A percentile compares a stretch with the other conserved stretches of the same genome.
Evolutionary conservation across 2,888 invertebrate species (phyloP).

Genomic region (Andrena flavipes): DNA sequence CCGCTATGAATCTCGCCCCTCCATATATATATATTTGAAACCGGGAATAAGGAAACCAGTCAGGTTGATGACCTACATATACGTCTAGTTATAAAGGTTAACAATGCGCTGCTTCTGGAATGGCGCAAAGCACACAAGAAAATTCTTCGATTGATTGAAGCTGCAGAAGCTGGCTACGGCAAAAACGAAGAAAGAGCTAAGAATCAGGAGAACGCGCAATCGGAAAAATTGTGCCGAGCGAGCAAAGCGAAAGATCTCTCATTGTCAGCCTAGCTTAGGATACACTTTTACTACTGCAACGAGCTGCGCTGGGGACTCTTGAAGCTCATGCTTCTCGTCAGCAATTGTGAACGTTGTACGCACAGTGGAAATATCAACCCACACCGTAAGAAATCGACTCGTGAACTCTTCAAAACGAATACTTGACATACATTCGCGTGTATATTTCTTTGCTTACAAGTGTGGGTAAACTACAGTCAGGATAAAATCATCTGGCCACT

Average conservation of each 20-base stretch:
- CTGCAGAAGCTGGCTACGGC: constrained; percentile 15
- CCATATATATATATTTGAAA: background rate
- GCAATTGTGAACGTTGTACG: background rate
- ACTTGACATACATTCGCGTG: background rate
- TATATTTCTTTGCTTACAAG: background rate
- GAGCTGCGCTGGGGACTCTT: background rate
- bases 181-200: constrained; percentile 50
- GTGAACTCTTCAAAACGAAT: background rate
- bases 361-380: background rate
- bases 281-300: background rate
- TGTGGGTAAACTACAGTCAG: background rate
- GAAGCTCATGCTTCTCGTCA: background rate
- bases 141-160: constrained; percentile 43
- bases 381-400: background rate
- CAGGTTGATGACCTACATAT: constrained; percentile 25
- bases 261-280: constrained; percentile 1
- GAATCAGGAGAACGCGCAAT: constrained; percentile 66
- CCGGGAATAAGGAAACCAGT: constrained; percentile 10
- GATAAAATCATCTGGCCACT: no score
- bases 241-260: constrained; percentile 52
- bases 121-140: constrained; percentile 45
- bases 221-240: constrained; percentile 67
- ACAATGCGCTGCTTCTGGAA: constrained; percentile 49
- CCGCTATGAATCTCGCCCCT: no score
- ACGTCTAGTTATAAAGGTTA: constrained; percentile 35